phyloP scores from a whole-genome alignment of 2,888 invertebrate species.

The Pristionchus arcanus region DNA sequence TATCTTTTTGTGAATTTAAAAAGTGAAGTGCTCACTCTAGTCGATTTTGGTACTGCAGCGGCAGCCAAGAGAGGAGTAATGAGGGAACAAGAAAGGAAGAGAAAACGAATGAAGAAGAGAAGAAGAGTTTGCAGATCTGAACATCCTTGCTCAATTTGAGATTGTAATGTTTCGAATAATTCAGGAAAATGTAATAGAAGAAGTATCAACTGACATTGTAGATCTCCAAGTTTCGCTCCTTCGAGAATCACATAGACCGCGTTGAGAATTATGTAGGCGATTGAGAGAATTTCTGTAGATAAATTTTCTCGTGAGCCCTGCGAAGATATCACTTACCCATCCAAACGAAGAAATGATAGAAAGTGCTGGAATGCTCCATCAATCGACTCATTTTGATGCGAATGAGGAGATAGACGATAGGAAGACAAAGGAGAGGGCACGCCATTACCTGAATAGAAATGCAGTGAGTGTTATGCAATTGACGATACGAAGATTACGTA shows the following conservation, averaged over 20 bases:
- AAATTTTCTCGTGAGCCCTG: background rate
- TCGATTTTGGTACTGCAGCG: background rate
- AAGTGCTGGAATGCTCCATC: conserved; percentile 28
- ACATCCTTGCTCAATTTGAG: background rate
- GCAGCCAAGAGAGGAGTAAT: background rate
- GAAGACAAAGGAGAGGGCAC: background rate
- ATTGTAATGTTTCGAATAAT: background rate
- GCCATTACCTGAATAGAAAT: conserved; percentile 7
- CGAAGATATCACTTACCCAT: background rate
- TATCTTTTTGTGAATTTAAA: background rate
- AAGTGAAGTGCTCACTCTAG: background rate
- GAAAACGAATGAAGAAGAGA: conserved; percentile 15
- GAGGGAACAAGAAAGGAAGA: background rate
- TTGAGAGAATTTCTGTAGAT: background rate
- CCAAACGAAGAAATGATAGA: conserved; percentile 37
- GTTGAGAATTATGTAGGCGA: conserved; percentile 8
- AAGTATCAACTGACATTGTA: background rate
- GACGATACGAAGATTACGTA: too few relatives aligned
- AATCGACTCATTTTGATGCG: conserved; percentile 2
- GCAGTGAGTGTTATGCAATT: too few relatives aligned
- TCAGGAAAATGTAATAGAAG: background rate
- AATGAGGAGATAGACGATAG: background rate
- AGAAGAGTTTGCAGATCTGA: background rate
- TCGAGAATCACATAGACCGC: background rate
- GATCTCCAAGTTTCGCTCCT: background rate